A percentile compares a stretch with the other conserved stretches of the same genome.
Conservation (phyloP, 2,888 invertebrate species). For the Exephanes ischioxanthus region DNA sequence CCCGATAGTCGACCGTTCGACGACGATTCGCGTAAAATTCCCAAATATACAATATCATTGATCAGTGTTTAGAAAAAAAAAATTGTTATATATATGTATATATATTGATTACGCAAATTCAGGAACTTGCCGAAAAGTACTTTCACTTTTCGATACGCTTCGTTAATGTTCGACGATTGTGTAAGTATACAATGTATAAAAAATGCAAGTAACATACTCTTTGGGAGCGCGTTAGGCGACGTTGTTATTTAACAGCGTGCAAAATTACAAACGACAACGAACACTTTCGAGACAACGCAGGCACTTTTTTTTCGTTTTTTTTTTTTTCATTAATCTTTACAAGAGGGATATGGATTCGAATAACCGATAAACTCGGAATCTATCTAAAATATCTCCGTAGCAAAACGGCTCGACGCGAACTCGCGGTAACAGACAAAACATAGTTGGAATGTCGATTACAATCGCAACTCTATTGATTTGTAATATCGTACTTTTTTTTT, state of each 20-base stretch:
- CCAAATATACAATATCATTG: slow-evolving; percentile 28
- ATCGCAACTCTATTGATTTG: slow-evolving; percentile 47
- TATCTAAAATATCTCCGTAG: slow-evolving; percentile 40
- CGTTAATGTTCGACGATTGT: slow-evolving; percentile 30
- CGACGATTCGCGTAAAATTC: slow-evolving; percentile 21
- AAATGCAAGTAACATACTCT: slow-evolving; percentile 69
- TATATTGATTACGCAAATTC: slow-evolving; percentile 17
- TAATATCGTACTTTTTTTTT: slow-evolving; percentile 21
- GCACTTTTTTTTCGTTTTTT: slow-evolving; percentile 49
- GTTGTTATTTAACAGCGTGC: slow-evolving; percentile 33
- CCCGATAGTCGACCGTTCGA: slow-evolving; percentile 24
- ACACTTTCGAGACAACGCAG: slow-evolving; percentile 57
- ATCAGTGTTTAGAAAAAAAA: slow-evolving; percentile 8
- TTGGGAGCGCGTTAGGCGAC: slow-evolving; percentile 60
- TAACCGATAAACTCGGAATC: neutral
- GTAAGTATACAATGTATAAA: slow-evolving; percentile 64
- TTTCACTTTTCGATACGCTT: slow-evolving; percentile 27
- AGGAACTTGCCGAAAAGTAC: slow-evolving; percentile 57
- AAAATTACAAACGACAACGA: slow-evolving; percentile 44
- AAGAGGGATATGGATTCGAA: slow-evolving; percentile 52
- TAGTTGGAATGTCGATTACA: slow-evolving; percentile 59
- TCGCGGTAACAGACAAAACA: slow-evolving; percentile 43
- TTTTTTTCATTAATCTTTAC: slow-evolving; percentile 25
- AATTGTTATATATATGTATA: neutral
- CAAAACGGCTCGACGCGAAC: slow-evolving; percentile 32